Conservation (phyloP, 2,888 invertebrate species). For the Diogma glabrata region DNA sequence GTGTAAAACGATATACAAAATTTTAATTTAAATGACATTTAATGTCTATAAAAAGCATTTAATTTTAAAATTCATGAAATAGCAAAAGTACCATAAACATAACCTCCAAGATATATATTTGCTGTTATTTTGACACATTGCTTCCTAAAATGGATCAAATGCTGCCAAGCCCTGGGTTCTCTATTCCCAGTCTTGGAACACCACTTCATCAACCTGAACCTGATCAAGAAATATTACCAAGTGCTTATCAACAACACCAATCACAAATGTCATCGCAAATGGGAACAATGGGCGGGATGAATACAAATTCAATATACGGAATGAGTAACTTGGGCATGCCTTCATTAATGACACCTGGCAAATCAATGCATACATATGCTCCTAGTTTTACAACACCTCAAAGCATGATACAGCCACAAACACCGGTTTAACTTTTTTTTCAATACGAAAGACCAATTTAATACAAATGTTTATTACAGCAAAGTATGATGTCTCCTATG, state of each 20-base stretch:
- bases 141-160: conserved; percentile 95
- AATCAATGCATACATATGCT: conserved; percentile 63
- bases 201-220: conserved; percentile 84
- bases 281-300: conserved; percentile 17
- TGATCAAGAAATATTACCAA: conserved; percentile 79
- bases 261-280: conserved; percentile 37
- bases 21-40: no score
- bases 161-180: conserved; percentile 79
- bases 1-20: no score
- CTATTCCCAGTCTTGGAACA: conserved; percentile 82
- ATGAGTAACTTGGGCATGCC: conserved; percentile 42
- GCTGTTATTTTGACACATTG: no score
- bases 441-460: background rate
- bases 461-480: conserved; percentile 40
- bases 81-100: no score
- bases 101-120: no score
- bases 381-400: conserved; percentile 69
- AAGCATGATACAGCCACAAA: conserved; percentile 81
- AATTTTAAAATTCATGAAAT: no score
- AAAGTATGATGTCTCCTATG: conserved; percentile 78
- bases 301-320: conserved; percentile 11
- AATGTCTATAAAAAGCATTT: no score
- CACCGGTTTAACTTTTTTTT: conserved; percentile 48
- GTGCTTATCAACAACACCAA: conserved; percentile 68
- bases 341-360: conserved; percentile 53